phyloP scores from a whole-genome alignment of 2,113 vertebrate species.

The Hippoglossus stenolepis region DNA sequence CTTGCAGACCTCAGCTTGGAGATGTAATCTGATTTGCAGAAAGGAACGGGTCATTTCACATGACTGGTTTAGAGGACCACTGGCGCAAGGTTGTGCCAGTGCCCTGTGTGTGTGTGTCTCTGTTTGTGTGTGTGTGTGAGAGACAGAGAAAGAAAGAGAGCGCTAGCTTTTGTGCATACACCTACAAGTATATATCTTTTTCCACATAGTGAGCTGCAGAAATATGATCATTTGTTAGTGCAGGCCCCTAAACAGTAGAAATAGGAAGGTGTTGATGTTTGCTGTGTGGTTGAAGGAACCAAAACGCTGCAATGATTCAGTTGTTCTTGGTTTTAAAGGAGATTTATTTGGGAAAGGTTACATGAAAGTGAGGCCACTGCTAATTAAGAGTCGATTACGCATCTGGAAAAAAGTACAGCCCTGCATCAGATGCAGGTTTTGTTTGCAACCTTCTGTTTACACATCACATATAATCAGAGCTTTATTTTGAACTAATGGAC shows the following conservation, averaged over 20 bases:
- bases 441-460: constrained; percentile 74
- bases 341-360: constrained; percentile 56
- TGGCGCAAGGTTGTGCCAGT: constrained; percentile 80
- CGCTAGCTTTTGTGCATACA: background rate
- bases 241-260: constrained; percentile 44
- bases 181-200: too few species aligned
- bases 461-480: constrained; percentile 66
- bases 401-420: constrained; percentile 71
- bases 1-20: constrained; percentile 69
- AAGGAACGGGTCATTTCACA: constrained; percentile 81
- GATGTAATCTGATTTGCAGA: constrained; percentile 85
- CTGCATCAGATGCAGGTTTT: constrained; percentile 52
- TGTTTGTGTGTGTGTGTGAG: too few species aligned
- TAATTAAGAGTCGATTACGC: constrained; percentile 66
- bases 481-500: constrained; percentile 83
- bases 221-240: constrained; percentile 32
- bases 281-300: constrained; percentile 35
- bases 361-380: constrained; percentile 50
- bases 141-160: too few species aligned
- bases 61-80: constrained; percentile 82
- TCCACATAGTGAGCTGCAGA: too few species aligned
- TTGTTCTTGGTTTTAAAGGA: constrained; percentile 36
- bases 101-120: constrained; percentile 35
- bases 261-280: constrained; percentile 62
- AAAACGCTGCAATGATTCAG: constrained; percentile 33